Percentiles rank a stretch among this genome's conserved stretches.
phyloP scores from a whole-genome alignment of 2,888 invertebrate species.

The Thymelicus sylvestris region DNA sequence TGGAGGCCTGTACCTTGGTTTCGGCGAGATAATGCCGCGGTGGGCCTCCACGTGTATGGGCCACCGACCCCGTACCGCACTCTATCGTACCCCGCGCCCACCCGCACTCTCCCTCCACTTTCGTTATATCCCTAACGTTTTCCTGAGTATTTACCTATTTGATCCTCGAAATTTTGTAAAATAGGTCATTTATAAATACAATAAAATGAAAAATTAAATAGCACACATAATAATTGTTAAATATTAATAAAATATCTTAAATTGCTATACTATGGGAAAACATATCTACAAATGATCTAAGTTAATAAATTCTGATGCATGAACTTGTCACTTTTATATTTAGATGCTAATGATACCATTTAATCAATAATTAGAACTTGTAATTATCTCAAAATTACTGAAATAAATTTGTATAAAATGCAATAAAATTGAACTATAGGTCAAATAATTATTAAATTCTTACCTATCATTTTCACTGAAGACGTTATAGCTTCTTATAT shows the following conservation, averaged over 20 bases:
- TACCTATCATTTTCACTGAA: conserved; percentile 76
- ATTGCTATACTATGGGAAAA: too few species aligned
- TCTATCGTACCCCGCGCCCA: conserved; percentile 57
- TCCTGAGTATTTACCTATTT: conserved; percentile 44
- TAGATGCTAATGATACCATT: neutral
- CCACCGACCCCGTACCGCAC: conserved; percentile 70
- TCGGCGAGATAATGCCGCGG: conserved; percentile 67
- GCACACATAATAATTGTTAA: neutral
- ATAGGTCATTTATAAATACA: conserved; percentile 9
- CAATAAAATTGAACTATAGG: neutral
- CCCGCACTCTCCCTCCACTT: conserved; percentile 55
- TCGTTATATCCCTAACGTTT: conserved; percentile 48
- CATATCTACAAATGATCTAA: too few species aligned
- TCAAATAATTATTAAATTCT: conserved; percentile 49
- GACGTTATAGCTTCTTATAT: conserved; percentile 59
- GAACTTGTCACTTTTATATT: neutral
- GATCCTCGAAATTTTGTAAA: conserved; percentile 2
- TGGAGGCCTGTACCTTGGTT: conserved; percentile 81
- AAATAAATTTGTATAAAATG: neutral
- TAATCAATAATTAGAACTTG: too few species aligned
- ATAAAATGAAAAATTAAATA: conserved; percentile 4
- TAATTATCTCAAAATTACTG: neutral
- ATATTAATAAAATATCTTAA: too few species aligned
- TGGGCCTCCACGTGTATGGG: conserved; percentile 82
- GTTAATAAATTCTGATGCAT: neutral